A percentile compares a stretch with the other conserved stretches of the same genome.
These are phyloP conservation scores for Molossus alvarezi DNA, from an alignment of 2,797 vertebrate genomes.

Conservation along the genomic window DNA sequence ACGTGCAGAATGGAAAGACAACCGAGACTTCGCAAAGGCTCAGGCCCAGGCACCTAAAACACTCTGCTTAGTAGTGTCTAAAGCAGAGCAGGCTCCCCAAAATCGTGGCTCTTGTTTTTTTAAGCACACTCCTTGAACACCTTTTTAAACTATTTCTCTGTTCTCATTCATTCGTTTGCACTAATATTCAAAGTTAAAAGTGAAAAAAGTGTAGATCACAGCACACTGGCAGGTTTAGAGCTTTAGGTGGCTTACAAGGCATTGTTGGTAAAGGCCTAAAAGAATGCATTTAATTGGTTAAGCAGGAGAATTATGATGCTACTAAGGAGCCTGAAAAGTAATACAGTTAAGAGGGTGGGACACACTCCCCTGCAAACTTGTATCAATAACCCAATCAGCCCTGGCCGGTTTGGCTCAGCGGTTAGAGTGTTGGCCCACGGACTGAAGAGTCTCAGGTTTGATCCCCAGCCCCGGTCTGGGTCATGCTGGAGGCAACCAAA, in stretches of 20 bases:
- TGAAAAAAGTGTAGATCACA: neutral
- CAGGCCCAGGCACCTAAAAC: neutral
- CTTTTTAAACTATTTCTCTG: too few relatives aligned
- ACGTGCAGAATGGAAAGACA: too few relatives aligned
- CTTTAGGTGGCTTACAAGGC: neutral
- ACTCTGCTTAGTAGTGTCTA: neutral
- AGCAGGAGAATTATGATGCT: neutral
- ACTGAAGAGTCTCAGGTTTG: too few relatives aligned
- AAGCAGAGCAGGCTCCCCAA: too few relatives aligned
- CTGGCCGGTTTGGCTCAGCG: too few relatives aligned
- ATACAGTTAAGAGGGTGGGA: neutral
- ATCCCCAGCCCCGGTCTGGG: too few relatives aligned
- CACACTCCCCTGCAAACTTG: neutral
- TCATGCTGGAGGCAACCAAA: too few relatives aligned
- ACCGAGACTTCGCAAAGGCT: neutral
- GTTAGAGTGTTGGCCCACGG: too few relatives aligned
- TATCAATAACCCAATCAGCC: neutral
- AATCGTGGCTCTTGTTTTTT: neutral
- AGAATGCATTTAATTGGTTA: neutral
- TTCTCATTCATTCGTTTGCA: neutral
- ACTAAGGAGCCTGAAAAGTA: neutral
- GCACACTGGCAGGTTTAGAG: neutral
- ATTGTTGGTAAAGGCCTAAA: neutral
- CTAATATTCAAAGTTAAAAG: neutral
- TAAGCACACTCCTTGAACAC: neutral